Percentiles rank a stretch among this genome's conserved stretches.
Evolutionary conservation across 2,797 vertebrate species (phyloP).

Genomic region (Lagodon rhomboides): DNA sequence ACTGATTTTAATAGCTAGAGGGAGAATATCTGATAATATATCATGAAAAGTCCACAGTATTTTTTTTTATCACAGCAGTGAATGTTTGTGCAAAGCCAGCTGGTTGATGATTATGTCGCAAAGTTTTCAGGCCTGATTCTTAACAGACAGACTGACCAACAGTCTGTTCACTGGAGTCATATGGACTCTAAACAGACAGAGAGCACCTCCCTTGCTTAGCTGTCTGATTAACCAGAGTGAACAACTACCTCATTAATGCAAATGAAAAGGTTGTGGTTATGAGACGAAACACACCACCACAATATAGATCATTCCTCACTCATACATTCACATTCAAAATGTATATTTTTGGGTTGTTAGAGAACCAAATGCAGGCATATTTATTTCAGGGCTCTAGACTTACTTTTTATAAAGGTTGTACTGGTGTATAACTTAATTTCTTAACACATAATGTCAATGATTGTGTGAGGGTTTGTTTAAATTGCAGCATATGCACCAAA

Average conservation of each 20-base stretch:
- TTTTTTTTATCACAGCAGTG: background rate
- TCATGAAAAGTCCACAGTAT: background rate
- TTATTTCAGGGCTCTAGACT: background rate
- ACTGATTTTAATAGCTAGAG: background rate
- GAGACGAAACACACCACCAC: background rate
- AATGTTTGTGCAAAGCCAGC: background rate
- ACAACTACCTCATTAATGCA: background rate
- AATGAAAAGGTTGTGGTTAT: conserved; percentile 1
- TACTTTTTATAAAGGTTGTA: too few relatives aligned
- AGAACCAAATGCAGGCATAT: background rate
- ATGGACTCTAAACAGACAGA: background rate
- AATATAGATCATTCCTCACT: background rate
- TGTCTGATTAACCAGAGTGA: conserved; percentile 4
- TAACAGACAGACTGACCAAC: conserved; percentile 3
- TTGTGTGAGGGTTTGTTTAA: too few relatives aligned
- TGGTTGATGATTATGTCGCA: background rate
- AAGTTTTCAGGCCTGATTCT: background rate
- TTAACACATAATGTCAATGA: too few relatives aligned
- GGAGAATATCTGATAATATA: background rate
- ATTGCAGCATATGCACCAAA: too few relatives aligned
- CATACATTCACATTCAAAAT: background rate
- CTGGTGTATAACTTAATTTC: too few relatives aligned
- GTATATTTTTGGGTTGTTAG: background rate
- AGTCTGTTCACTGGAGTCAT: conserved; percentile 10
- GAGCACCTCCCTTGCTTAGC: background rate